These are phyloP conservation scores for Drosophila sturtevanti DNA, from an alignment of 1,140 invertebrate species.

Conservation along the genomic window DNA sequence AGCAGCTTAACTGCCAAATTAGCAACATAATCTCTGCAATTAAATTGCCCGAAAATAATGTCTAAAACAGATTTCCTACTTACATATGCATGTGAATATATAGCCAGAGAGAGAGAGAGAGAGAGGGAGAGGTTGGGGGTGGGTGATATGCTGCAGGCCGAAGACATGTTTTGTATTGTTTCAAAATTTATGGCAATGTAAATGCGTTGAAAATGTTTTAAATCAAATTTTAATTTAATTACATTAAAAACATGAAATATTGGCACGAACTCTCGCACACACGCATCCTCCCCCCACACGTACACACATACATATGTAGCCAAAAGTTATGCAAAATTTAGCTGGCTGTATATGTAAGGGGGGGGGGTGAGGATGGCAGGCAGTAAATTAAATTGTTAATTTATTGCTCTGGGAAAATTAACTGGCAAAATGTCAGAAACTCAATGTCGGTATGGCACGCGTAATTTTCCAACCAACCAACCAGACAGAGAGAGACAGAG, in stretches of 20 bases:
- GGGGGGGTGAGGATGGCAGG: neutral
- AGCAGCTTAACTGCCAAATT: constrained; percentile 4
- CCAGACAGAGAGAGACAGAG: neutral
- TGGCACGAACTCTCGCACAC: neutral
- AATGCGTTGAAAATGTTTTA: constrained; percentile 9
- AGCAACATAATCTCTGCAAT: constrained; percentile 6
- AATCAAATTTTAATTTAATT: constrained; percentile 70
- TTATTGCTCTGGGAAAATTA: constrained; percentile 75
- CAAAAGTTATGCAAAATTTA: neutral
- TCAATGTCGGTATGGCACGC: constrained; percentile 2
- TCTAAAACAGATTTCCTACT: constrained; percentile 6
- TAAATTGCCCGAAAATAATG: constrained; percentile 4
- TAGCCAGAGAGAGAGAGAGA: neutral
- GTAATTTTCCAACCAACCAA: neutral
- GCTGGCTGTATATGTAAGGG: neutral
- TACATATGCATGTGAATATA: neutral
- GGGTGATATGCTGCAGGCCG: neutral
- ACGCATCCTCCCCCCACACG: neutral
- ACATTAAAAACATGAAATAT: constrained; percentile 49
- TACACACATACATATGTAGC: neutral
- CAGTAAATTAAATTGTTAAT: constrained; percentile 78
- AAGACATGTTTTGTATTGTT: neutral
- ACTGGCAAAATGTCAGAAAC: constrained; percentile 35
- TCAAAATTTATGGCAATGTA: constrained; percentile 5
- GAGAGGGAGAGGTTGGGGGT: neutral